phyloP scores from a whole-genome alignment of 2,888 invertebrate species.

The Congeria kusceri region DNA sequence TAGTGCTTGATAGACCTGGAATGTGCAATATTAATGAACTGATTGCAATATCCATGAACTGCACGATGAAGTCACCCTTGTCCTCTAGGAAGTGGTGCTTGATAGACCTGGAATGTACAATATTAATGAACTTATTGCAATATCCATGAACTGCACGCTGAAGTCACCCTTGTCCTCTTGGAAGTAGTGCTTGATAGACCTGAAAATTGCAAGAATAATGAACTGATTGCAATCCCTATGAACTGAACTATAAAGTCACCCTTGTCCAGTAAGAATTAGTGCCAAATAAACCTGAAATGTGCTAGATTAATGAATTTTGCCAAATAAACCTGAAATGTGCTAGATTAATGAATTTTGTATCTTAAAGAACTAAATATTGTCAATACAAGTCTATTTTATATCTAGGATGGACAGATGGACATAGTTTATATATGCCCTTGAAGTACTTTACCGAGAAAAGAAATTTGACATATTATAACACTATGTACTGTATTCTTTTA shows the following conservation, averaged over 20 bases:
- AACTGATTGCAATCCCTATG: constrained; percentile 34
- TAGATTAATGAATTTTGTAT: no score
- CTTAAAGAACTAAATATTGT: no score
- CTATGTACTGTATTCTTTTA: no score
- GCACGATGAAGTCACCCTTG: constrained; percentile 96
- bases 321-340: not conserved
- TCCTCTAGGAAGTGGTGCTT: constrained; percentile 94
- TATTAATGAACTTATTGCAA: constrained; percentile 84
- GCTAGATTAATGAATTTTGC: no score
- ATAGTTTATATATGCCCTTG: no score
- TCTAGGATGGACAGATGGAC: no score
- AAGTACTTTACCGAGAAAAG: no score
- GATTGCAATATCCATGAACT: constrained; percentile 93
- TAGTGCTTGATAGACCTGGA: constrained; percentile 89
- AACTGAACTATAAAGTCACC: constrained; percentile 97
- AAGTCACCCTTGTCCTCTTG: constrained; percentile 95
- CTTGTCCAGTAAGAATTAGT: constrained; percentile 95
- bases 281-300: constrained; percentile 64
- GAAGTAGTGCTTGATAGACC: constrained; percentile 10
- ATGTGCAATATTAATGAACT: constrained; percentile 9
- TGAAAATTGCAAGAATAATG: no score
- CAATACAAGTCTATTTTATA: no score
- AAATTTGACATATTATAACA: no score
- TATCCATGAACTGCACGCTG: constrained; percentile 98
- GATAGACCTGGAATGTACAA: constrained; percentile 86